A percentile compares a stretch with the other conserved stretches of the same genome.
phyloP scores from a whole-genome alignment of 2,113 vertebrate genomes.

The Scomber japonicus region DNA sequence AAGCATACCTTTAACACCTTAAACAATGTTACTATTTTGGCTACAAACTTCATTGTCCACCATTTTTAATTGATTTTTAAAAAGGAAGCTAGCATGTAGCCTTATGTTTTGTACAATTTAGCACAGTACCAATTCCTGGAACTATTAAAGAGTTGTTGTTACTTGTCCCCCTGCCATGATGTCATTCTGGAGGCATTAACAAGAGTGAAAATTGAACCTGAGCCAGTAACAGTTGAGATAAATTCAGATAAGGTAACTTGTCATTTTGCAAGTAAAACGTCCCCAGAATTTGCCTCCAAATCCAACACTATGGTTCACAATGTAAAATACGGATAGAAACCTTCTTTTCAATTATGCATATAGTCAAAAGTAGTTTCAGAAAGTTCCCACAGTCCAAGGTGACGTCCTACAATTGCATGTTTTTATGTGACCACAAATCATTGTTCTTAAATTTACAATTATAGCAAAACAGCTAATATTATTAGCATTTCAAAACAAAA shows the following conservation, averaged over 20 bases:
- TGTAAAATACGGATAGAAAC: too few species aligned
- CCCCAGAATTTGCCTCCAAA: too few species aligned
- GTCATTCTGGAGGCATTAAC: slow-evolving; percentile 12
- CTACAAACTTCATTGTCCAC: background rate
- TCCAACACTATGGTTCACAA: too few species aligned
- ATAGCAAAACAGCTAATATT: too few species aligned
- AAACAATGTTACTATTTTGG: background rate
- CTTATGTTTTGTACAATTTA: background rate
- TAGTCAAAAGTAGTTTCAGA: too few species aligned
- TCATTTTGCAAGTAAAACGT: too few species aligned
- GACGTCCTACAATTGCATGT: too few species aligned
- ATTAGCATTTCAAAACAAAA: too few species aligned
- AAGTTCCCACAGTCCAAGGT: too few species aligned
- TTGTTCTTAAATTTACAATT: too few species aligned
- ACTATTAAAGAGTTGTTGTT: background rate
- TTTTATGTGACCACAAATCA: too few species aligned
- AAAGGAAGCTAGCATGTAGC: background rate
- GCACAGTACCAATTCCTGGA: background rate
- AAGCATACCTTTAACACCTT: background rate
- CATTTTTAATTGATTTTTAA: background rate
- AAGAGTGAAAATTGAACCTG: background rate
- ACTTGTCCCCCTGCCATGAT: background rate
- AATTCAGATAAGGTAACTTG: background rate
- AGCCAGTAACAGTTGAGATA: background rate
- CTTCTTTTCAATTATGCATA: too few species aligned